Evolutionary conservation across 2,888 invertebrate genomes (phyloP).

Genomic region (Phrixothrix hirtus): DNA sequence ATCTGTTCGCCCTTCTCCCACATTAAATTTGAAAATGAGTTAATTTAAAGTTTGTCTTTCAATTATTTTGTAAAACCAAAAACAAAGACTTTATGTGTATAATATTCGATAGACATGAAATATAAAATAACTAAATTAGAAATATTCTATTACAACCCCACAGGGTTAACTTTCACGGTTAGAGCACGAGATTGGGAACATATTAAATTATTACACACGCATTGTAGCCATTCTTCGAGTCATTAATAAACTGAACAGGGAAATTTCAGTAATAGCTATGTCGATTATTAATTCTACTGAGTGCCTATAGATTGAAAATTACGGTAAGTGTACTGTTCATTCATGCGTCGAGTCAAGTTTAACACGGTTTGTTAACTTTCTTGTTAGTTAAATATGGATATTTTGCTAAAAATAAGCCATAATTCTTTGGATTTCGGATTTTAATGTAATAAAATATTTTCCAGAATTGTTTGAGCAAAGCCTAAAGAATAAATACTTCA

Average conservation of each 20-base stretch:
- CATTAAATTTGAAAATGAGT: slow-evolving; percentile 3
- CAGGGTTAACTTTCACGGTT: slow-evolving; percentile 17
- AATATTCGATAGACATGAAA: too few species aligned
- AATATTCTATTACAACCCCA: slow-evolving; percentile 17
- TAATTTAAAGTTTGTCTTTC: too few species aligned
- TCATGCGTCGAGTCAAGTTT: neutral
- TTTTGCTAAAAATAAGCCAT: neutral
- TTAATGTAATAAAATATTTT: too few species aligned
- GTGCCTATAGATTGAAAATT: slow-evolving; percentile 22
- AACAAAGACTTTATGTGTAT: too few species aligned
- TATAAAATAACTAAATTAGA: too few species aligned
- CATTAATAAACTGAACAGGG: slow-evolving; percentile 24
- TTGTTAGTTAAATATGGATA: neutral
- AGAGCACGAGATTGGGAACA: slow-evolving; percentile 22
- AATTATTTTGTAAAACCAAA: too few species aligned
- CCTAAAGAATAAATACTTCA: too few species aligned
- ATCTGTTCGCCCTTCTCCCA: slow-evolving; percentile 13
- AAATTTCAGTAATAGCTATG: slow-evolving; percentile 16
- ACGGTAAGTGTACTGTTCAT: slow-evolving; percentile 13
- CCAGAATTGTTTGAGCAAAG: too few species aligned
- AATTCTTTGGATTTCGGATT: too few species aligned
- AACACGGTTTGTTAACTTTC: neutral
- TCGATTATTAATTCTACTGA: slow-evolving; percentile 23
- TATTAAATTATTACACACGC: slow-evolving; percentile 29
- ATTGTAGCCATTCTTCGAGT: slow-evolving; percentile 22